A percentile compares a stretch with the other conserved stretches of the same genome.
Conservation (phyloP, 1,140 invertebrate species). For the Cryptotermes secundus region DNA sequence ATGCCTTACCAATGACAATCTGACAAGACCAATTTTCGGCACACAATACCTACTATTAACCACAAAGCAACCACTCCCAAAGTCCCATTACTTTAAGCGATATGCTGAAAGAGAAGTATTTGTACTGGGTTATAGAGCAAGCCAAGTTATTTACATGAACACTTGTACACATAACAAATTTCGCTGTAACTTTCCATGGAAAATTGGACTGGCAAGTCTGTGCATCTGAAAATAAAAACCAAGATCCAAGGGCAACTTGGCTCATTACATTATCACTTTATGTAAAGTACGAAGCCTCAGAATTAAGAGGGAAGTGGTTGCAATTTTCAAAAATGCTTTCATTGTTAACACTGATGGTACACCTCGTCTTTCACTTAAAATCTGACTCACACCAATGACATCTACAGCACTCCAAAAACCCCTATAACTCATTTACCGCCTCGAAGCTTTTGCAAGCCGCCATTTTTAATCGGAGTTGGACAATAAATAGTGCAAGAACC, state of each 20-base stretch:
- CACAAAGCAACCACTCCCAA: conserved; percentile 20
- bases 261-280: not conserved
- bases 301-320: conserved; percentile 26
- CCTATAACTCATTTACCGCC: not conserved
- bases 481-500: not conserved
- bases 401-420: not conserved
- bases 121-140: not conserved
- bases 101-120: conserved; percentile 20
- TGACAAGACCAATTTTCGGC: conserved; percentile 2
- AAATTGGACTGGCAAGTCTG: conserved; percentile 23
- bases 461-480: not conserved
- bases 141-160: conserved; percentile 13
- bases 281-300: not conserved
- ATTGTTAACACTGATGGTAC: not conserved
- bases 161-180: conserved; percentile 7
- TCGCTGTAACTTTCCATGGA: not conserved
- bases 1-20: not conserved
- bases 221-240: conserved; percentile 28
- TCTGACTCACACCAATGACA: not conserved
- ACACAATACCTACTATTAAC: not conserved
- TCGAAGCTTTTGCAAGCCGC: not conserved
- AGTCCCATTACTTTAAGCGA: not conserved
- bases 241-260: not conserved
- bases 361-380: not conserved
- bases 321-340: conserved; percentile 14